These are phyloP conservation scores for Protaetia brevitarsis DNA, from an alignment of 1,140 invertebrate genomes.

Conservation along the genomic window DNA sequence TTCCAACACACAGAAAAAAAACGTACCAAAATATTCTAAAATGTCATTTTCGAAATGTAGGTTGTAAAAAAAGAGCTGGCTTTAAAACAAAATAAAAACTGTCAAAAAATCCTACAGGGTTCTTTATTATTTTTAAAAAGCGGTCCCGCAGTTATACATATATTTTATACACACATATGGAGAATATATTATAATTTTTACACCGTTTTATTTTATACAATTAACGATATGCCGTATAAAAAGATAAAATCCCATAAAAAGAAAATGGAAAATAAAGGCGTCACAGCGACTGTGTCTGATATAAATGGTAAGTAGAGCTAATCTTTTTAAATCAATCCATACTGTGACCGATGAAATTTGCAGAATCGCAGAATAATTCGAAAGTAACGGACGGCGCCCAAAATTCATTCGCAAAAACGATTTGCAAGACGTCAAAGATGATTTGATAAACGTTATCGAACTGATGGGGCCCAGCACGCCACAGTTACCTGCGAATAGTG, in stretches of 20 bases:
- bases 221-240: not conserved
- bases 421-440: conserved; percentile 20
- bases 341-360: too few relatives aligned
- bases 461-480: conserved; percentile 32
- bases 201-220: not conserved
- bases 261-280: conserved; percentile 18
- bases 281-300: not conserved
- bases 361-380: too few relatives aligned
- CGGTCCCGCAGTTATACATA: not conserved
- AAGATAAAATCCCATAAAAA: not conserved
- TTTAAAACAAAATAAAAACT: conserved; percentile 23
- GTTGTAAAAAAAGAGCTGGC: conserved; percentile 19
- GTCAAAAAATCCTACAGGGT: conserved; percentile 15
- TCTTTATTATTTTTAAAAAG: conserved; percentile 18
- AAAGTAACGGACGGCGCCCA: not conserved
- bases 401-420: too few relatives aligned
- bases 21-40: not conserved
- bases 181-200: not conserved
- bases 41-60: not conserved
- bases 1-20: too few relatives aligned
- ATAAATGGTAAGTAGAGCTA: conserved; percentile 10
- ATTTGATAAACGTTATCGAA: conserved; percentile 34
- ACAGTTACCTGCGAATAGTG: conserved; percentile 2
- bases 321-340: not conserved
- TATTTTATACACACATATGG: conserved; percentile 4